These are phyloP conservation scores for Tricholauxania praeusta DNA, from an alignment of 2,888 invertebrate genomes.

Conservation along the genomic window DNA sequence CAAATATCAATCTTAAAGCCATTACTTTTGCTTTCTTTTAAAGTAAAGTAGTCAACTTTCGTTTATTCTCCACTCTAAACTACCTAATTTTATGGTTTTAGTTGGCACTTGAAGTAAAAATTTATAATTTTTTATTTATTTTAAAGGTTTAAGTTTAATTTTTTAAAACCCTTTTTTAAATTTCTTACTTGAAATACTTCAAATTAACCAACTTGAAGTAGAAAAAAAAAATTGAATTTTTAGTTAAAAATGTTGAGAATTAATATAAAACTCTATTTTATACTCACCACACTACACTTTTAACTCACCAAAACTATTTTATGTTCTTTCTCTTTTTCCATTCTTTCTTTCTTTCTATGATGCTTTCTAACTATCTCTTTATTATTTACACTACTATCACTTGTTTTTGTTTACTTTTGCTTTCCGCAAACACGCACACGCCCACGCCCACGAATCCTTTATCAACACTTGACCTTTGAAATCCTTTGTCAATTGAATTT, in stretches of 20 bases:
- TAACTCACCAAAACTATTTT: slow-evolving; percentile 43
- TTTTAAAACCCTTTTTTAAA: slow-evolving; percentile 18
- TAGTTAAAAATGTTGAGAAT: slow-evolving; percentile 51
- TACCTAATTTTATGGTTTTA: slow-evolving; percentile 5
- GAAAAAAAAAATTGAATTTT: slow-evolving; percentile 22
- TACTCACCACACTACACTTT: slow-evolving; percentile 55
- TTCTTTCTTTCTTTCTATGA: slow-evolving; percentile 38
- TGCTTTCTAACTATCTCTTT: slow-evolving; percentile 25
- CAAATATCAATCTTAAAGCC: background rate
- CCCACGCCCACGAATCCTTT: slow-evolving; percentile 31
- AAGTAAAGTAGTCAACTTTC: background rate
- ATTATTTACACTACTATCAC: slow-evolving; percentile 38
- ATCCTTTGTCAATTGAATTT: slow-evolving; percentile 10
- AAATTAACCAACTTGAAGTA: slow-evolving; percentile 42
- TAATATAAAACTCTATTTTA: slow-evolving; percentile 59
- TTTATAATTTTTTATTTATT: background rate
- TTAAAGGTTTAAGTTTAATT: slow-evolving; percentile 5
- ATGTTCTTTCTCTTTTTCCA: slow-evolving; percentile 31
- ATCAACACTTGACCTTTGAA: slow-evolving; percentile 1
- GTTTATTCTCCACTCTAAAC: background rate
- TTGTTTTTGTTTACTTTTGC: slow-evolving; percentile 22
- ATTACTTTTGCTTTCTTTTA: background rate
- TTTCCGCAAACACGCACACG: slow-evolving; percentile 23
- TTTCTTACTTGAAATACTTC: slow-evolving; percentile 25
- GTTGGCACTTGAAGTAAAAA: slow-evolving; percentile 3